Base-by-base conservation (phyloP, 2,888 invertebrate species). In the Hydrotaea diabolus region DNA sequence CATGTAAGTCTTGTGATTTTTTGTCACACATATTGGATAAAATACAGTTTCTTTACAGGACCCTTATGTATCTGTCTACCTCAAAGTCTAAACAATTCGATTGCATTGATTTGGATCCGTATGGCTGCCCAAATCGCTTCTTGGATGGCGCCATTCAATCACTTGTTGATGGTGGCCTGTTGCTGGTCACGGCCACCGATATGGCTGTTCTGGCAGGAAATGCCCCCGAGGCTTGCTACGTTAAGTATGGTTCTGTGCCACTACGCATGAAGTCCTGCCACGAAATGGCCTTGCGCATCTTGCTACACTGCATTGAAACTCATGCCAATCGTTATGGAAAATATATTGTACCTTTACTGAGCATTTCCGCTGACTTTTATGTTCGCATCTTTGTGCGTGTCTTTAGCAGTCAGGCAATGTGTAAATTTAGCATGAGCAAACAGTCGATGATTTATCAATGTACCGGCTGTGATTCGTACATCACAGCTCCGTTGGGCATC, bases 161-260 rank as follows among this genome's bases (percentile, higher is more conserved):
- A 82, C 93, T 97, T 0, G 93, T 94, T 69, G 95, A 97, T 87
- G 96, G 97, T 15, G 99, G 99, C 0, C 90, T 99, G 31, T 92
- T 99, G 39, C 94, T 99, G 87, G 95, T 99, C 0, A 99, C 99
- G 0, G 99, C 98, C 31, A 99, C 99, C 0, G 99, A 99, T 92
- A 98, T 98, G 97, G 97, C 96, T 0, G 96, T 99, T 0, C 92
- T 99, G 64, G 98, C 98, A 80, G 99, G 99, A 0, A 99, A 98
- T 93, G 95, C 96, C 0, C 97, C 98, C 0, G 99, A 99, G 93
- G 97, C 98, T 0, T 99, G 99, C 95, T 95, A 95, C 88, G 94
- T 95, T 9, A 99, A 98, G 93, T 99, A 99, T 91, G 99, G 99
- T 0, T 95, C 98, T 0, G 93, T 98, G 79, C 96, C 99, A 0